These are phyloP conservation scores for Turritopsis dohrnii DNA, from an alignment of 30 jellyfish, hydroid and myxozoan genomes.

Conservation along the genomic window DNA sequence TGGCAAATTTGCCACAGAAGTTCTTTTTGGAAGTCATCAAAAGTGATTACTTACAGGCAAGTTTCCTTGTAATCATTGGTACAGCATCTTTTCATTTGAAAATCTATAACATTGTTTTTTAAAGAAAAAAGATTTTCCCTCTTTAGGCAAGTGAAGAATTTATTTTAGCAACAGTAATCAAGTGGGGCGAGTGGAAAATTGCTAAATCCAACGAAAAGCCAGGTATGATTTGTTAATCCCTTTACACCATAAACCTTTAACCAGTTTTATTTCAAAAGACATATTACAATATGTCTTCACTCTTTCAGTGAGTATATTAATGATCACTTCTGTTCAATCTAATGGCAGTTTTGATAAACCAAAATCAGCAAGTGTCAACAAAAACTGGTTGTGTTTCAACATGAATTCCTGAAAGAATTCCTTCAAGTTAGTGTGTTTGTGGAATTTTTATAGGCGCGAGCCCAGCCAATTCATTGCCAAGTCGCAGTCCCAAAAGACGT, in stretches of 20 bases:
- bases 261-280: no score
- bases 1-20: constrained; percentile 64
- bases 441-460: constrained; percentile 22
- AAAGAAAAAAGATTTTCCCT: neutral
- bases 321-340: no score
- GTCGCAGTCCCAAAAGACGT: constrained; percentile 86
- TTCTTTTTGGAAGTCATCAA: constrained; percentile 43
- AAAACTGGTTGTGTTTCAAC: no score
- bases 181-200: constrained; percentile 98
- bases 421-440: neutral
- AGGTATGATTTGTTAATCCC: no score
- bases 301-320: no score
- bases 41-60: constrained; percentile 78
- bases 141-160: constrained; percentile 90
- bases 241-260: no score
- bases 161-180: constrained; percentile 44
- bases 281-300: no score
- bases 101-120: neutral
- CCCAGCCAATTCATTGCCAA: constrained; percentile 63
- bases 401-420: no score
- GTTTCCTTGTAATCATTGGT: neutral
- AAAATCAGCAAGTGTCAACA: no score
- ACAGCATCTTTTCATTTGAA: neutral
- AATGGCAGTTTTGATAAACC: no score
- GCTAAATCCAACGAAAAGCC: constrained; percentile 63